Evolutionary conservation across 2,113 vertebrate species (phyloP).

Genomic region (Lasiurus borealis): DNA sequence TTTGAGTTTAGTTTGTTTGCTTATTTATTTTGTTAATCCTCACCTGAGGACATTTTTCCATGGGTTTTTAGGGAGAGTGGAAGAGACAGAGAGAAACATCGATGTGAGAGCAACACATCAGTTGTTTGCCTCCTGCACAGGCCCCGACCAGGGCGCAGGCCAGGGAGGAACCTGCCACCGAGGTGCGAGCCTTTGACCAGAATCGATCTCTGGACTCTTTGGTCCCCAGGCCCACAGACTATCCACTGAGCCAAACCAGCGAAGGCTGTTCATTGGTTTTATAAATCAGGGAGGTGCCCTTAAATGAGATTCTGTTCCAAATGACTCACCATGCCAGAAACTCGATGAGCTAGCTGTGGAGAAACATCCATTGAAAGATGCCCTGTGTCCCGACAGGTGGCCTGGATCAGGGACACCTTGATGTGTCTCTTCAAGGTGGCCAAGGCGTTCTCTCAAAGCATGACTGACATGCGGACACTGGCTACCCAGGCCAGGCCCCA

Average conservation of each 20-base stretch:
- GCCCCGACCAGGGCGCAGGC: too few species aligned
- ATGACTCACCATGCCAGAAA: slow-evolving; percentile 61
- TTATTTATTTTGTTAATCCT: background rate
- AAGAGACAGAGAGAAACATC: too few species aligned
- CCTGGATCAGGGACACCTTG: background rate
- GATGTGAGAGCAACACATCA: too few species aligned
- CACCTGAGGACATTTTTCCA: too few species aligned
- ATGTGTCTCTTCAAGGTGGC: background rate
- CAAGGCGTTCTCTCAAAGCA: background rate
- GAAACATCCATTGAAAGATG: background rate
- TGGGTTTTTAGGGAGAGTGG: too few species aligned
- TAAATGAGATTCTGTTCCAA: background rate
- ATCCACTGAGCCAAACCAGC: background rate
- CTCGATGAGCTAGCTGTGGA: background rate
- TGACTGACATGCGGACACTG: background rate
- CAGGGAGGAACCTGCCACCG: too few species aligned
- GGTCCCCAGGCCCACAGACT: too few species aligned
- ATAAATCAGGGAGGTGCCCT: slow-evolving; percentile 22
- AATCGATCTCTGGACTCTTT: too few species aligned
- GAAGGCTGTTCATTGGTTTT: background rate
- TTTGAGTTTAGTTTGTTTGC: too few species aligned
- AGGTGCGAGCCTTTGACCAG: too few species aligned
- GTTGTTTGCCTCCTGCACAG: too few species aligned
- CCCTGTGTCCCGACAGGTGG: background rate
- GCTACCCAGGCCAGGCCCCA: background rate